Evolutionary conservation across 2,888 invertebrate genomes (phyloP).

Genomic region (Polyommatus iphigenia): DNA sequence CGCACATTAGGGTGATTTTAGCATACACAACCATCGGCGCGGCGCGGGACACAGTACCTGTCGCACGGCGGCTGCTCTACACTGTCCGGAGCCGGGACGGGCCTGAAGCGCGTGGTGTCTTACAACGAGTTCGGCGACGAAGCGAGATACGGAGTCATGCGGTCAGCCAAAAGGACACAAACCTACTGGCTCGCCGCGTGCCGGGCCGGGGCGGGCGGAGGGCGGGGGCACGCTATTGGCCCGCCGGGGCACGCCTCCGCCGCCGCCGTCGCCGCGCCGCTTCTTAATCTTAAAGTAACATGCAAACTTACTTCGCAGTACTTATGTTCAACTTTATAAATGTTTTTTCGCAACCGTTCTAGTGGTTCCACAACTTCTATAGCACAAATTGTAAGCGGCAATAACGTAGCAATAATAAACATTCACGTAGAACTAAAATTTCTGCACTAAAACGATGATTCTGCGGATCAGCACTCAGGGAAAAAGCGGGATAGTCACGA

Average conservation of each 20-base stretch:
- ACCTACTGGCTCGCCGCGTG: constrained; percentile 78
- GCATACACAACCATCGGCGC: constrained; percentile 55
- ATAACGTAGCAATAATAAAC: background rate
- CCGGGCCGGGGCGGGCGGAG: constrained; percentile 58
- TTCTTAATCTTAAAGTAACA: constrained; percentile 53
- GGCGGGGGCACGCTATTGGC: constrained; percentile 73
- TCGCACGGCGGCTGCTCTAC: constrained; percentile 54
- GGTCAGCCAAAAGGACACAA: constrained; percentile 81
- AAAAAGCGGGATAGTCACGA: background rate
- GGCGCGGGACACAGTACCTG: constrained; percentile 65
- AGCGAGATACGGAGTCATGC: constrained; percentile 81
- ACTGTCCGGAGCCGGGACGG: constrained; percentile 61
- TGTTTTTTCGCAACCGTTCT: background rate
- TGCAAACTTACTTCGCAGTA: constrained; percentile 50
- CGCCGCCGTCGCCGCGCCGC: constrained; percentile 50
- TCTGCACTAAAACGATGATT: background rate
- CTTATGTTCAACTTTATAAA: constrained; percentile 26
- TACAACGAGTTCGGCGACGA: constrained; percentile 77
- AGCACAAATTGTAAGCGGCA: no score
- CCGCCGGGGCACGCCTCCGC: constrained; percentile 73
- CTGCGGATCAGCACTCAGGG: background rate
- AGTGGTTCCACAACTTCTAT: background rate
- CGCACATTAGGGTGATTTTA: constrained; percentile 46
- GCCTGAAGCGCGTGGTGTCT: constrained; percentile 73
- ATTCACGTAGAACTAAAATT: background rate